Evolutionary conservation across 2,888 invertebrate genomes (phyloP), one percentile per base, ranked within the genome.

Genomic region (Hydraecia micacea): DNA sequence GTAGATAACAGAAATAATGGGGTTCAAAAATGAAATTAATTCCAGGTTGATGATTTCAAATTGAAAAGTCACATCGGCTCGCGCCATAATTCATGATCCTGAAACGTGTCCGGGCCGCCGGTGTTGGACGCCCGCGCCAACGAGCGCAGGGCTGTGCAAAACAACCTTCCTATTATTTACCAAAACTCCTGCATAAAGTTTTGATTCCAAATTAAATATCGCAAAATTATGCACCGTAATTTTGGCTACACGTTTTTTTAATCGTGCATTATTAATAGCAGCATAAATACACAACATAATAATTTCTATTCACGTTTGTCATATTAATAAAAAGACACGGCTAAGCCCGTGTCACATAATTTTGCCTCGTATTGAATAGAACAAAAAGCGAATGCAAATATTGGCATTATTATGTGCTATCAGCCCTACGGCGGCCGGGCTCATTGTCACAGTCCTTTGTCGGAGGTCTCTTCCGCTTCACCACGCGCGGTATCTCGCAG

Each of bases 21-120:
- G 95, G 96, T 96, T 96, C 96, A 97, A 97, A 97, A 97, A 96
- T 96, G 95, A 96, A 97, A 97, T 97, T 97, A 97, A 97, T 97
- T 97, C 97, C 97, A 96, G 95, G 96, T 96, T 97, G 96, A 97
- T 96, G 97, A 97, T 96, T 97, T 97, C 97, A 96, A 97, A 97
- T 97, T 97, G 97, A 97, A 97, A 97, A 97, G 97, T 97, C 97
- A 97, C 97, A 96, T 96, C 97, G 97, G 97, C 95, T 95, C 93
- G 95, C 93, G 97, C 96, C 95, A 96, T 97, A 97, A 97, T 95
- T 97, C 97, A 97, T 96, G 96, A 94, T 95, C 94, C 95, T 96
- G 96, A 96, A 96, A 96, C 96, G 96, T 96, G 96, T 96, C 96
- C 96, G 96, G 96, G 94, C 96, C 95, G 94, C 94, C 94, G 95